Percentiles rank a stretch among this genome's conserved stretches.
Conservation (phyloP, 2,797 vertebrate species). For the Mionectes olivaceus region DNA sequence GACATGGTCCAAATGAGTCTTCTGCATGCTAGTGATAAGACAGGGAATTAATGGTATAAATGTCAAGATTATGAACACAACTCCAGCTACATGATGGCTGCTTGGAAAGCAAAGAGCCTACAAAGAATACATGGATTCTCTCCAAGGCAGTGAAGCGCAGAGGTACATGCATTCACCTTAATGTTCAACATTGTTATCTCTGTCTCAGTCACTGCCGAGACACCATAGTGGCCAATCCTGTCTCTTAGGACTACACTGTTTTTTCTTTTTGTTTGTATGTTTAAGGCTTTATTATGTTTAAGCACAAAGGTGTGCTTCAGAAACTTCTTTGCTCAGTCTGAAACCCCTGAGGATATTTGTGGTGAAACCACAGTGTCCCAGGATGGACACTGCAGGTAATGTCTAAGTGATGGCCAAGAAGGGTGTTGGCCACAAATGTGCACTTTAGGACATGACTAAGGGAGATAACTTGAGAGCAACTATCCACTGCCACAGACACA, state of each 20-base stretch:
- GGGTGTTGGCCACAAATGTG: background rate
- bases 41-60: background rate
- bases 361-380: background rate
- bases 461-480: background rate
- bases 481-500: background rate
- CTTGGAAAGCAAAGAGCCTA: background rate
- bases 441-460: background rate
- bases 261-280: background rate
- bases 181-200: background rate
- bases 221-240: background rate
- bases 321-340: background rate
- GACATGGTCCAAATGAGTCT: background rate
- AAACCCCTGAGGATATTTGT: background rate
- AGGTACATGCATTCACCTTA: background rate
- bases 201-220: background rate
- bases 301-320: background rate
- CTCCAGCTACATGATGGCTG: background rate
- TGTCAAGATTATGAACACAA: background rate
- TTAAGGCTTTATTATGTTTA: background rate
- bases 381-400: background rate
- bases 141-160: background rate
- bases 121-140: background rate
- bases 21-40: background rate
- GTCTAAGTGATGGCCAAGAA: background rate
- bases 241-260: background rate